Evolutionary conservation across 2,888 invertebrate species (phyloP), one percentile per base, ranked within the genome.

Genomic region (Plutella xylostella): DNA sequence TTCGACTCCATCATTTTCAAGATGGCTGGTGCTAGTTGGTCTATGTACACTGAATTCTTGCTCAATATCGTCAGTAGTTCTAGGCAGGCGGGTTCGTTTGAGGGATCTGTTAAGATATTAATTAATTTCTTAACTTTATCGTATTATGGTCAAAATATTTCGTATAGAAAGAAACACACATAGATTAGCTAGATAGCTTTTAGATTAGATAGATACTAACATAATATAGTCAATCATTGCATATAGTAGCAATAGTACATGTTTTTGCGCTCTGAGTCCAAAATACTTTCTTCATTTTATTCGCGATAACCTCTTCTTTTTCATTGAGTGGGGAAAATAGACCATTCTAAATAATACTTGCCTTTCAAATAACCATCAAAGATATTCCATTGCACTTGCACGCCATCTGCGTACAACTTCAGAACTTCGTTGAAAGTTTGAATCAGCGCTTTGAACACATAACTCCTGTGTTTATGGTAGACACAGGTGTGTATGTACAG

Each of bases 401-500:
- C 45, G 3, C 46, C 50, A 0, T 33, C 18, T 0, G 56, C 57
- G 49, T 65, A 68, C 18, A 60, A 18, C 7, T 63, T 53, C 5
- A 71, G 15, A 1, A 68, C 7, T 1, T 52, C 59, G 2, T 50
- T 50, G 11, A 75, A 25, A 5, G 55, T 53, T 3, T 52, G 55
- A 4, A 66, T 6, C 2, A 74, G 25, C 9, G 52, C 47, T 18
- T 51, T 53, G 4, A 55, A 53, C 0, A 66, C 31, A 6, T 39
- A 48, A 1, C 45, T 18, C 0, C 45, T 51, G 0, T 47, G 39
- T 19, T 51, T 56, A 22, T 62, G 47, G n/a, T 55, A 49, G 19
- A 68, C 48, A 30, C 58, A 57, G 0, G 70, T 66, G 0, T 53
- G 48, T 9, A 72, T 58, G 0, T 72, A 42, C 17, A 48, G 51